Conservation (phyloP, 1,140 invertebrate species). For the Trissolcus basalis region DNA sequence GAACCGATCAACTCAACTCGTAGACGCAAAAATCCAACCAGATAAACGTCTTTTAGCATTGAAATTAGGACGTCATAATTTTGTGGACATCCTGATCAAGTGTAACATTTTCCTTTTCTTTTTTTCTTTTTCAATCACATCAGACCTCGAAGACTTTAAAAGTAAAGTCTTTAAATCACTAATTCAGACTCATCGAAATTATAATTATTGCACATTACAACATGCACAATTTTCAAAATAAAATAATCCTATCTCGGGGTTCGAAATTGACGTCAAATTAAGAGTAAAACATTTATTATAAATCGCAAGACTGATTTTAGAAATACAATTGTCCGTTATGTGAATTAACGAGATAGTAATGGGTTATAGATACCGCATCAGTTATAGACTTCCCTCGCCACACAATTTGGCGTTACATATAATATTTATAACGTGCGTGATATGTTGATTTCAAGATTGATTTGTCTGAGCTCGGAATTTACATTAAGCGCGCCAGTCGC, state of each 20-base stretch:
- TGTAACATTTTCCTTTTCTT: too few relatives aligned
- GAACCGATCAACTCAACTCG: constrained; percentile 31
- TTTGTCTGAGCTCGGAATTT: constrained; percentile 55
- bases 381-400: too few relatives aligned
- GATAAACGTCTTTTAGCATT: constrained; percentile 12
- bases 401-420: constrained; percentile 8
- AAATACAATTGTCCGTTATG: constrained; percentile 29
- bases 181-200: too few relatives aligned
- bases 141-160: too few relatives aligned
- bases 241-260: too few relatives aligned
- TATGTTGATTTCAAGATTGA: constrained; percentile 37
- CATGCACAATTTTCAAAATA: too few relatives aligned
- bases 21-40: constrained; percentile 26
- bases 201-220: too few relatives aligned
- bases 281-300: too few relatives aligned
- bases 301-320: constrained; percentile 4
- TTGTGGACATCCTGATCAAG: too few relatives aligned
- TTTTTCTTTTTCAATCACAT: too few relatives aligned
- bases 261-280: too few relatives aligned
- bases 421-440: constrained; percentile 4
- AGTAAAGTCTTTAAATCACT: too few relatives aligned
- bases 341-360: constrained; percentile 44
- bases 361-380: constrained; percentile 12
- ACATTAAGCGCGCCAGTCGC: constrained; percentile 48
- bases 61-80: background rate